These are phyloP conservation scores for Tiliqua scincoides DNA, from an alignment of 2,113 vertebrate species.

Conservation along the genomic window DNA sequence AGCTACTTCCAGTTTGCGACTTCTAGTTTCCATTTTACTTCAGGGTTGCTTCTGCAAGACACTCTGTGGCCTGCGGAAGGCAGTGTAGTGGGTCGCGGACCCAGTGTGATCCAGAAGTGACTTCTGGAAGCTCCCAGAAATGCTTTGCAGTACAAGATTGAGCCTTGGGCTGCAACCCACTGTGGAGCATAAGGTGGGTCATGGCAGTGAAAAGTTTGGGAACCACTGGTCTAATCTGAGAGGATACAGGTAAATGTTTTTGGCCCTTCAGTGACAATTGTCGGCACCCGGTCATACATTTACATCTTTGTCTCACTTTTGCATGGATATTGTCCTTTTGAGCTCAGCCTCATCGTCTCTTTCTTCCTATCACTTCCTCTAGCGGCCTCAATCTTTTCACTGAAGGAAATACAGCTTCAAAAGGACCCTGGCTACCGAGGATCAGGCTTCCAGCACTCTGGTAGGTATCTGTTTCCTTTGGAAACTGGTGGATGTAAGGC, in stretches of 20 bases:
- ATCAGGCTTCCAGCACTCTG: constrained; percentile 89
- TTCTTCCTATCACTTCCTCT: not conserved
- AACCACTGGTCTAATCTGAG: too few relatives aligned
- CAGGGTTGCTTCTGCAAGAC: too few relatives aligned
- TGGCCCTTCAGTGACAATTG: not conserved
- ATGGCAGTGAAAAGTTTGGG: too few relatives aligned
- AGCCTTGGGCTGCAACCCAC: too few relatives aligned
- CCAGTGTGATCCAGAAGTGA: too few relatives aligned
- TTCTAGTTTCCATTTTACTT: too few relatives aligned
- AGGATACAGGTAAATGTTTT: not conserved
- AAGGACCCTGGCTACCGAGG: constrained; percentile 91
- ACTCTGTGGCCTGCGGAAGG: too few relatives aligned
- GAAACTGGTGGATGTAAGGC: not conserved
- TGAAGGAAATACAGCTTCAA: constrained; percentile 93
- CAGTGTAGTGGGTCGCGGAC: not conserved
- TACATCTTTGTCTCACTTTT: not conserved
- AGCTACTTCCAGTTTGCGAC: too few relatives aligned
- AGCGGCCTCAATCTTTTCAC: constrained; percentile 92
- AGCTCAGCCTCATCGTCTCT: not conserved
- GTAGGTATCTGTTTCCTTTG: constrained; percentile 66
- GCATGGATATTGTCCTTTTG: not conserved
- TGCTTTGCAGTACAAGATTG: too few relatives aligned
- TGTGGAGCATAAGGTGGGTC: too few relatives aligned
- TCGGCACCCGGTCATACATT: not conserved
- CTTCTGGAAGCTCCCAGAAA: too few relatives aligned